Percentiles rank a stretch among this genome's conserved stretches.
phyloP scores from a whole-genome alignment of 2,888 invertebrate species.

The Agonopterix heracliana region DNA sequence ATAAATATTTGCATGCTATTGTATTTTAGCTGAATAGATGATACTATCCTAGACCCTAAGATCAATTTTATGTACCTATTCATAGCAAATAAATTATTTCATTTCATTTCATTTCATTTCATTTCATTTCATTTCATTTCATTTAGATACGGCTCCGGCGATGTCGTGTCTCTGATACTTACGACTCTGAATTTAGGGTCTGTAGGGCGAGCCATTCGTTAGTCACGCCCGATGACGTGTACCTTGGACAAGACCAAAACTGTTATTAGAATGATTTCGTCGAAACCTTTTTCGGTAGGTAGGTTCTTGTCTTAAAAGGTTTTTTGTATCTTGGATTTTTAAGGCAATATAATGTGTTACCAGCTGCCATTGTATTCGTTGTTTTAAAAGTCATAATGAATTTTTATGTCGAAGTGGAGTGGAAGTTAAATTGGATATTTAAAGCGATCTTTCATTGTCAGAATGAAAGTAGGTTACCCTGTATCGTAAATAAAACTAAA shows the following conservation, averaged over 20 bases:
- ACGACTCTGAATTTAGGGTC: slow-evolving; percentile 75
- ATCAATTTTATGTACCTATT: too few relatives aligned
- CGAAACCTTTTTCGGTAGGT: slow-evolving; percentile 40
- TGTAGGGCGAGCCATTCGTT: slow-evolving; percentile 77
- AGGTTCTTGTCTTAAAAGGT: slow-evolving; percentile 60
- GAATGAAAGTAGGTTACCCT: slow-evolving; percentile 17
- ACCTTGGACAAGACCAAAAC: slow-evolving; percentile 77
- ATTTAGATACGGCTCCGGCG: slow-evolving; percentile 49
- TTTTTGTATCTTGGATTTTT: slow-evolving; percentile 32
- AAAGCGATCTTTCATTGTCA: slow-evolving; percentile 11
- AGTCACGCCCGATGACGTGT: slow-evolving; percentile 75
- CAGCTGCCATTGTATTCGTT: slow-evolving; percentile 3
- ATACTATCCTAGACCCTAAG: too few relatives aligned
- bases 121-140: too few relatives aligned
- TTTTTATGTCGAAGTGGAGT: not conserved
- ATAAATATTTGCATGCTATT: too few relatives aligned
- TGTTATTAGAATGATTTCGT: slow-evolving; percentile 69
- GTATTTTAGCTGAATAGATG: too few relatives aligned
- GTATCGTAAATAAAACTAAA: slow-evolving; percentile 43
- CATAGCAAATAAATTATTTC: too few relatives aligned
- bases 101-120: too few relatives aligned
- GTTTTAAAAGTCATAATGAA: slow-evolving; percentile 4
- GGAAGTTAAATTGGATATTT: slow-evolving; percentile 6
- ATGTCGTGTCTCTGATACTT: slow-evolving; percentile 66
- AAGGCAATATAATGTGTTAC: slow-evolving; percentile 6